phyloP scores from a whole-genome alignment of 1,140 invertebrate genomes.

The Calephelis virginiensis region DNA sequence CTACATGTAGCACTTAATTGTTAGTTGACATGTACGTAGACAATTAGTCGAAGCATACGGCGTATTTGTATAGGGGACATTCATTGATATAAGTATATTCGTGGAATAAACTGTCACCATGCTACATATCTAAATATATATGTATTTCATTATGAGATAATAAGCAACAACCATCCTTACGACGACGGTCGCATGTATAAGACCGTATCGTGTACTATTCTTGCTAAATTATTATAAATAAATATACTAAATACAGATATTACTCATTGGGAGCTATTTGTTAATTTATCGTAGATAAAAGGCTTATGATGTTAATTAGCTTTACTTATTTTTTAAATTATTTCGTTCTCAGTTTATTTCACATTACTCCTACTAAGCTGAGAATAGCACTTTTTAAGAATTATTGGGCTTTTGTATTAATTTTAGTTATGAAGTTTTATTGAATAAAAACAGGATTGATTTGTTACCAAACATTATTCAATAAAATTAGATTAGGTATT shows the following conservation, averaged over 20 bases:
- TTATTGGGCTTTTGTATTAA: conserved; percentile 65
- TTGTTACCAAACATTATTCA: conserved; percentile 78
- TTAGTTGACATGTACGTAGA: too few species aligned
- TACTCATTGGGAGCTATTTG: conserved; percentile 18
- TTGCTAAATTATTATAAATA: conserved; percentile 10
- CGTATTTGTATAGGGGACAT: too few species aligned
- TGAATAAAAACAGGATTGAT: conserved; percentile 71
- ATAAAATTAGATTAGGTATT: conserved; percentile 71
- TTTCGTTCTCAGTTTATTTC: conserved; percentile 51
- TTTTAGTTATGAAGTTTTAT: conserved; percentile 72
- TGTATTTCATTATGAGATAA: neutral
- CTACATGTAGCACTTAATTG: too few species aligned
- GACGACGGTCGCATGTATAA: neutral
- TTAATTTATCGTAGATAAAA: conserved; percentile 14
- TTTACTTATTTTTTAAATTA: conserved; percentile 58
- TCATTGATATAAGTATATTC: too few species aligned
- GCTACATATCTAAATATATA: neutral
- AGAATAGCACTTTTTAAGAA: conserved; percentile 35
- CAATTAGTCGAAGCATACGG: too few species aligned
- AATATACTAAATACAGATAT: conserved; percentile 13
- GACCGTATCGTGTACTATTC: conserved; percentile 5
- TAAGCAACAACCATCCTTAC: conserved; percentile 2
- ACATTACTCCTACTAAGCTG: conserved; percentile 27
- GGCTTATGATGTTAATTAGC: conserved; percentile 14
- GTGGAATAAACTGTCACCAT: neutral